Percentiles rank a stretch among this genome's conserved stretches.
These are phyloP conservation scores for cattle (Bos taurus) DNA, from an alignment of 2,113 vertebrate species.

Conservation along the genomic window DNA sequence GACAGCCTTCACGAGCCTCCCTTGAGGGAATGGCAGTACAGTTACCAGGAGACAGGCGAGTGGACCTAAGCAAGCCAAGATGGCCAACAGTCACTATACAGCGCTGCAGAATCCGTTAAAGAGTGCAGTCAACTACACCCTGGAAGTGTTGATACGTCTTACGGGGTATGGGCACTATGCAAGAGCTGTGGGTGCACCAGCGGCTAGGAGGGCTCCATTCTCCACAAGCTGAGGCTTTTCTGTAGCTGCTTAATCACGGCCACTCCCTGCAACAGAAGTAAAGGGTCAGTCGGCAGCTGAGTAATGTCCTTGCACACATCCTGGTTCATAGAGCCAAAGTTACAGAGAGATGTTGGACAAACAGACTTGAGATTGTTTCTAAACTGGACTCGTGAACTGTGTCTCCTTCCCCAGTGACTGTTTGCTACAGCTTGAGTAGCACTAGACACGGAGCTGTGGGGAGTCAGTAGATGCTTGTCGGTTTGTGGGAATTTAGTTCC, in stretches of 20 bases:
- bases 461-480: background rate
- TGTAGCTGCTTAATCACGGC: background rate
- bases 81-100: background rate
- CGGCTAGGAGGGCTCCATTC: background rate
- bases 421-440: background rate
- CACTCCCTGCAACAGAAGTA: background rate
- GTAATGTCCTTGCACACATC: background rate
- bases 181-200: background rate
- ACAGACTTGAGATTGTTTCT: background rate
- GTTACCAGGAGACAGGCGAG: background rate
- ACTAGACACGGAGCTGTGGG: background rate
- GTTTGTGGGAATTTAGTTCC: background rate
- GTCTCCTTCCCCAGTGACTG: background rate
- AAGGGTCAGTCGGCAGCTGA: background rate
- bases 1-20: background rate
- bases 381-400: background rate
- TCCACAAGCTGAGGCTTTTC: background rate
- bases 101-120: background rate
- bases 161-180: background rate
- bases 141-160: background rate
- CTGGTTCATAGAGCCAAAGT: background rate
- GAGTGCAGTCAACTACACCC: background rate
- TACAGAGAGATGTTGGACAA: background rate
- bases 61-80: background rate
- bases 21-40: background rate